Evolutionary conservation across 2,888 invertebrate genomes (phyloP), one percentile per base, ranked within the genome.

Genomic region (Dusona sp.): DNA sequence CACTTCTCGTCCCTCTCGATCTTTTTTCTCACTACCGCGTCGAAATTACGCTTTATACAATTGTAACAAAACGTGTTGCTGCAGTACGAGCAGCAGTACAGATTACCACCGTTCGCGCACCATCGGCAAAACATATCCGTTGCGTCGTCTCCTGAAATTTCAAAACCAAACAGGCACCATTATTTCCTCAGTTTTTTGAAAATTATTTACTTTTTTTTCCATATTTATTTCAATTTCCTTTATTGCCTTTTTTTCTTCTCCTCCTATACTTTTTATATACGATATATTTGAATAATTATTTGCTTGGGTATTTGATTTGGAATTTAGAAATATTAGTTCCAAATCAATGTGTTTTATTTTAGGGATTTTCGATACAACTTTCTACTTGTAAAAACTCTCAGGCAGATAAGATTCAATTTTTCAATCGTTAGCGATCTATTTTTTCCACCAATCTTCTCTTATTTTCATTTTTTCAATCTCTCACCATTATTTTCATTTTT

Each of bases 121-220:
- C 97, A 97, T 73, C 97, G 95, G 90, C 97, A 97, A 91, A 97
- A 97, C 86, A 97, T 94, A 92, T 97, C 97, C 22, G 97, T 97
- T 36, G 97, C 97, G 94, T 97, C 97, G 93, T 97, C 97, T 74
- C 97, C 94, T 94, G 85, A 38, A 90, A 88, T 19, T 11, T 22
- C 9, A 9, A 1, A 25, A 61, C 25, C 36, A 22, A 45, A 73
- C 13, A 36, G n/a, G 11, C 19, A 3, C 4, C 13, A 11, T 67
- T 67, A 38, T n/a, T 38, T 19, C 9, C 11, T 11, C 1, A 42
- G 0, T 11, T 42, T 42, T 11, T 11, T 11, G n/a, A n/a, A n/a
- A n/a, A n/a, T n/a, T n/a, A n/a, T n/a, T n/a, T n/a, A n/a, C n/a
- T 13, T 42, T 11, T 42, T 11, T 42, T 3, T 11, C 13, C 11